These are phyloP conservation scores for Xiphophorus birchmanni DNA, from an alignment of 2,797 vertebrate genomes.

Conservation along the genomic window DNA sequence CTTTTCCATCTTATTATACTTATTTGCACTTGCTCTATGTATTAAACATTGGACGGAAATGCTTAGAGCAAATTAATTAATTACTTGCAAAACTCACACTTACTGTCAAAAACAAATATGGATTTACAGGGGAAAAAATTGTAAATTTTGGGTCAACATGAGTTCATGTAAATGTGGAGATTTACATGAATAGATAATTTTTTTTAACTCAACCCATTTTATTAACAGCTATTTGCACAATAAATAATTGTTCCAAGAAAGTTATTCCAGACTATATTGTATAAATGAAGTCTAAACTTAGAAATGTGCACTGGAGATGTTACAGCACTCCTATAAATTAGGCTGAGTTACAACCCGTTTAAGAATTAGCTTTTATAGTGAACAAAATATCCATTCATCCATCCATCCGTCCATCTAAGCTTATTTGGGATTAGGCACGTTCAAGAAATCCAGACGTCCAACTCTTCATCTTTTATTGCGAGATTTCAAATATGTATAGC, in stretches of 20 bases:
- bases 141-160: neutral
- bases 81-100: conserved; percentile 9
- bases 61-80: conserved; percentile 45
- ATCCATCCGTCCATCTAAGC: neutral
- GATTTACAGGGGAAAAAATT: neutral
- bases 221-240: neutral
- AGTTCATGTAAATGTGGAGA: neutral
- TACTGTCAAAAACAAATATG: conserved; percentile 2
- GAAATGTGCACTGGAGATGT: neutral
- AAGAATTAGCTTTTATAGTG: neutral
- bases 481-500: neutral
- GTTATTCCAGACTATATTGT: neutral
- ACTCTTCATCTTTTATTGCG: neutral
- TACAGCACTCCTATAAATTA: neutral
- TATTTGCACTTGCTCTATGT: conserved; percentile 13
- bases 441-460: neutral
- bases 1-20: conserved; percentile 12
- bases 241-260: neutral
- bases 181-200: neutral
- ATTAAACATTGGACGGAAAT: conserved; percentile 46
- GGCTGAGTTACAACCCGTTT: neutral
- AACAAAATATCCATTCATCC: neutral
- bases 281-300: neutral
- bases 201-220: neutral
- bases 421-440: neutral